A percentile compares a stretch with the other conserved stretches of the same genome.
These are phyloP conservation scores for Drosophila subpulchrella DNA, from an alignment of 1,140 invertebrate genomes.

Conservation along the genomic window DNA sequence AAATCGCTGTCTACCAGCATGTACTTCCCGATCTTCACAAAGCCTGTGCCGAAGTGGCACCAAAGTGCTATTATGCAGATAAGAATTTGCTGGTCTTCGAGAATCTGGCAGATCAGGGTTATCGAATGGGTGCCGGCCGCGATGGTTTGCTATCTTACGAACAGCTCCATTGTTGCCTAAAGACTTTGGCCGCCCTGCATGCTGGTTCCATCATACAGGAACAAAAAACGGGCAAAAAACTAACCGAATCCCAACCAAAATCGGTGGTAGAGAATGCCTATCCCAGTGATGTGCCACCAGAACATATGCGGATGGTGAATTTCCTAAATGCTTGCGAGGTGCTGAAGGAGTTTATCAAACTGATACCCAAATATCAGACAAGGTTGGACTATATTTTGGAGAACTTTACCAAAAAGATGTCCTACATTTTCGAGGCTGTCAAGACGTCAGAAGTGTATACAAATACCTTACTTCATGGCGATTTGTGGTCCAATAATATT, in stretches of 20 bases:
- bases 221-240: constrained; percentile 73
- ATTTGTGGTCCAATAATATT: constrained; percentile 88
- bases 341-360: constrained; percentile 85
- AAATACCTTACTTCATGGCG: constrained; percentile 87
- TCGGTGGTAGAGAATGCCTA: constrained; percentile 86
- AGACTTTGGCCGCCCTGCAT: constrained; percentile 86
- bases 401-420: constrained; percentile 80
- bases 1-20: constrained; percentile 84
- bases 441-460: constrained; percentile 85
- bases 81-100: constrained; percentile 85
- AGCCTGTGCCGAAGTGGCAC: constrained; percentile 63
- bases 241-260: constrained; percentile 84
- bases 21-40: constrained; percentile 79
- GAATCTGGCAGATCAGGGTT: constrained; percentile 84
- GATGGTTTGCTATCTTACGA: constrained; percentile 85
- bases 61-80: constrained; percentile 84
- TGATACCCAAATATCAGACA: constrained; percentile 69
- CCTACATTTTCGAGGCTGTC: constrained; percentile 84
- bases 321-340: constrained; percentile 84
- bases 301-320: constrained; percentile 78
- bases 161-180: constrained; percentile 85
- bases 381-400: constrained; percentile 70
- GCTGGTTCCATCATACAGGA: constrained; percentile 86
- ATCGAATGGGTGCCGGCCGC: constrained; percentile 72
- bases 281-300: constrained; percentile 67